Conservation (phyloP, 64 coral and sea anemone genomes). For the Stichodactyla mertensii region DNA sequence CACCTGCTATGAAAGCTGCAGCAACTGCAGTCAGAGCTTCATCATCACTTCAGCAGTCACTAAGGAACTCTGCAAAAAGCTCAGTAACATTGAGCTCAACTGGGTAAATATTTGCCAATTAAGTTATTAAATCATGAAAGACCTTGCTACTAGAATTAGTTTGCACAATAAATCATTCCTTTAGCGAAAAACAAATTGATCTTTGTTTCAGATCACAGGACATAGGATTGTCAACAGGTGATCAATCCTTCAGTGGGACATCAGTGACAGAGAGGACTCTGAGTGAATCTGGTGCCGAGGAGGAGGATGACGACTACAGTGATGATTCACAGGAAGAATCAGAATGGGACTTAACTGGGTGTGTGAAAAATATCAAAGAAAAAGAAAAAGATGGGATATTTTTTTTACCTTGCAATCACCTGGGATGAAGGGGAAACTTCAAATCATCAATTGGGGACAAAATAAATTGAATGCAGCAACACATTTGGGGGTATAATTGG, state of each 20-base stretch:
- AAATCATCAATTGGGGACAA: too few species aligned
- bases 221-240: background rate
- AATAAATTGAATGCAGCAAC: too few species aligned
- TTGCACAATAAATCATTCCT: too few species aligned
- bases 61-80: conserved; percentile 22
- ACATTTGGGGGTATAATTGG: too few species aligned
- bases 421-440: too few species aligned
- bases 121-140: too few species aligned
- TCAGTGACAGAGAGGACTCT: conserved; percentile 54
- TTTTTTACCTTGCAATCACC: too few species aligned
- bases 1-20: conserved; percentile 34
- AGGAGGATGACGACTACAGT: conserved; percentile 18
- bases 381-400: too few species aligned
- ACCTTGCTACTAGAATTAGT: too few species aligned
- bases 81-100: conserved; percentile 26
- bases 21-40: conserved; percentile 49
- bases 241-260: conserved; percentile 50
- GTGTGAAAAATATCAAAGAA: background rate
- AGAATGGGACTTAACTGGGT: conserved; percentile 46
- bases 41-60: conserved; percentile 28
- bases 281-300: conserved; percentile 46
- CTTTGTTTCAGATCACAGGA: conserved; percentile 2
- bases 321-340: conserved; percentile 12
- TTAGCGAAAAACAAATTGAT: background rate
- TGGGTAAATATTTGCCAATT: conserved; percentile 17